Conservation (phyloP, 2,888 invertebrate species). For the Quadroppia sp. region DNA sequence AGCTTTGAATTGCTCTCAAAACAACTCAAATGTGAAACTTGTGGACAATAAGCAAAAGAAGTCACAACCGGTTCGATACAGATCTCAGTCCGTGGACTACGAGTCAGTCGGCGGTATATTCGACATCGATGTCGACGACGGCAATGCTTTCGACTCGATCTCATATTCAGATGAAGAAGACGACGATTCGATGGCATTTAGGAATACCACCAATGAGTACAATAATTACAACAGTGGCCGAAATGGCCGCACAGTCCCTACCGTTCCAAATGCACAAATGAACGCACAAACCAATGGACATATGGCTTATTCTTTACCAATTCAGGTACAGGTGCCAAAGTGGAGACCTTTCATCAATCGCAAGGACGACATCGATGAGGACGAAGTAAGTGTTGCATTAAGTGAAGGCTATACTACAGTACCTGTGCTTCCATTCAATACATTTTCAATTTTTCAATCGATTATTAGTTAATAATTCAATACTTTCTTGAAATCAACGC, state of each 20-base stretch:
- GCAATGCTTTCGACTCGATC: slow-evolving; percentile 32
- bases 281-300: slow-evolving; percentile 20
- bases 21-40: neutral
- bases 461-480: no score
- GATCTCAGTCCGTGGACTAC: slow-evolving; percentile 31
- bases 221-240: neutral
- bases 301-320: slow-evolving; percentile 37
- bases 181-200: neutral
- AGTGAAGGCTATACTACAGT: no score
- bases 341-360: slow-evolving; percentile 25
- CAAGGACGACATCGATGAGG: slow-evolving; percentile 20
- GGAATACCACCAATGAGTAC: neutral
- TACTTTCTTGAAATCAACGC: no score
- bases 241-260: no score
- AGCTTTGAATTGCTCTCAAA: neutral
- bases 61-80: slow-evolving; percentile 5
- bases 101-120: slow-evolving; percentile 19
- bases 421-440: neutral
- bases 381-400: neutral
- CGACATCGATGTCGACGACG: slow-evolving; percentile 25
- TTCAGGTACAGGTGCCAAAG: slow-evolving; percentile 41
- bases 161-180: slow-evolving; percentile 14
- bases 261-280: slow-evolving; percentile 11
- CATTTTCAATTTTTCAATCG: no score
- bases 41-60: slow-evolving; percentile 4